Conservation (phyloP, 2,888 invertebrate genomes). For the Pseudococcus longispinus region DNA sequence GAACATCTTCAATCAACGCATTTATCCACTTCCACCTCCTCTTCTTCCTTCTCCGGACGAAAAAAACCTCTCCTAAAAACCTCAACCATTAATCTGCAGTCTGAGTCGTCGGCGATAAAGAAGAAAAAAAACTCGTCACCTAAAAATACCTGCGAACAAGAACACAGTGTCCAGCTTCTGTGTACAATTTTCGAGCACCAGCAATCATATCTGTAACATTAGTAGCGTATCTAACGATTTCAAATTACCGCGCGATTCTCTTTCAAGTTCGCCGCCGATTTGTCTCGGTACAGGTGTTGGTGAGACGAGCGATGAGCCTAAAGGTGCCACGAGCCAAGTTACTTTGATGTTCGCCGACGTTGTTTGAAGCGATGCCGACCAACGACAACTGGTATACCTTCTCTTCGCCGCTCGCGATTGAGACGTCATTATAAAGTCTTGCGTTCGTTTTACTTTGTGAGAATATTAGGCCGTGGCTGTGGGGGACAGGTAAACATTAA, state of each 20-base stretch:
- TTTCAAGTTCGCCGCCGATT: slow-evolving; percentile 56
- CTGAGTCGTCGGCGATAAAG: no score
- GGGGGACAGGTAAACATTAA: slow-evolving; percentile 57
- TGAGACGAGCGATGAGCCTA: slow-evolving; percentile 54
- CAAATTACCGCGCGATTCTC: slow-evolving; percentile 42
- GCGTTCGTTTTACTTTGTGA: slow-evolving; percentile 53
- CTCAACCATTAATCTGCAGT: no score
- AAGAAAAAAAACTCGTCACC: slow-evolving; percentile 9
- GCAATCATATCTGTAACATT: slow-evolving; percentile 56
- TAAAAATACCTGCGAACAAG: background rate
- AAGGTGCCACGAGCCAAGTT: slow-evolving; percentile 59
- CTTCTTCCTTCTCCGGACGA: no score
- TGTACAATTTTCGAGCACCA: slow-evolving; percentile 42
- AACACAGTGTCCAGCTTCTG: slow-evolving; percentile 49
- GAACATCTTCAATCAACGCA: no score
- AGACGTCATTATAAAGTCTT: slow-evolving; percentile 54
- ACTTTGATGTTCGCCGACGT: slow-evolving; percentile 58
- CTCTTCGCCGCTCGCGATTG: slow-evolving; percentile 51
- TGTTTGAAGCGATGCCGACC: slow-evolving; percentile 53
- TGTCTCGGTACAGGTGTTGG: slow-evolving; percentile 57
- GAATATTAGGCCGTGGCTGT: slow-evolving; percentile 56
- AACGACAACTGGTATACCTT: slow-evolving; percentile 53
- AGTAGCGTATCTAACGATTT: slow-evolving; percentile 56
- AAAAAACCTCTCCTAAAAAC: no score
- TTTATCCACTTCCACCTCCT: no score